Percentiles rank a stretch among this genome's conserved stretches.
Evolutionary conservation across 1,140 invertebrate genomes (phyloP).

Genomic region (Drosophila kurseongensis): DNA sequence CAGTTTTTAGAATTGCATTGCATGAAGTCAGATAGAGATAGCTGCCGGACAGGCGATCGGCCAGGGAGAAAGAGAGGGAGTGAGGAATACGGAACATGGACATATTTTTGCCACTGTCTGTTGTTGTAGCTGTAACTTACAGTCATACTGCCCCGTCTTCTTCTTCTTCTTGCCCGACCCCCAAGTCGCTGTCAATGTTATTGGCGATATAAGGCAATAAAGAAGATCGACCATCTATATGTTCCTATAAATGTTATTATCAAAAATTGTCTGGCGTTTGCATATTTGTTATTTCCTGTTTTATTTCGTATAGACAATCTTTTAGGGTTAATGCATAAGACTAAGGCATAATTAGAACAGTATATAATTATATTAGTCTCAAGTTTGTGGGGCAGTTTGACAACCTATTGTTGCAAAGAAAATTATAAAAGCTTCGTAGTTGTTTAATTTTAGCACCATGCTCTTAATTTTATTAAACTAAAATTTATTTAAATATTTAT

Average conservation of each 20-base stretch:
- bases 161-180: constrained; percentile 1
- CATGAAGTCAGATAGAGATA: constrained; percentile 55
- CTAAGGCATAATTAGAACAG: no score
- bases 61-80: constrained; percentile 21
- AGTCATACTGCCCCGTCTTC: constrained; percentile 17
- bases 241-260: background rate
- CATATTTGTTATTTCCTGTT: background rate
- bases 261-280: background rate
- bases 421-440: no score
- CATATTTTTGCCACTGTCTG: constrained; percentile 52
- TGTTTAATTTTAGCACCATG: no score
- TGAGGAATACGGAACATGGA: constrained; percentile 56
- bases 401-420: no score
- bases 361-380: no score
- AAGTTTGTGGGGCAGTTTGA: no score
- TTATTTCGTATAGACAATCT: background rate
- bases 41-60: constrained; percentile 13
- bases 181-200: constrained; percentile 40
- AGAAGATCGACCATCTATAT: constrained; percentile 46
- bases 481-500: no score
- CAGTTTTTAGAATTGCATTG: constrained; percentile 79
- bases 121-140: constrained; percentile 19
- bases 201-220: constrained; percentile 19
- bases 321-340: no score
- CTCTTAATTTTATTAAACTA: no score